A percentile compares a stretch with the other conserved stretches of the same genome.
Conservation (phyloP, 2,888 invertebrate species). For the Epinotia brunnichana region DNA sequence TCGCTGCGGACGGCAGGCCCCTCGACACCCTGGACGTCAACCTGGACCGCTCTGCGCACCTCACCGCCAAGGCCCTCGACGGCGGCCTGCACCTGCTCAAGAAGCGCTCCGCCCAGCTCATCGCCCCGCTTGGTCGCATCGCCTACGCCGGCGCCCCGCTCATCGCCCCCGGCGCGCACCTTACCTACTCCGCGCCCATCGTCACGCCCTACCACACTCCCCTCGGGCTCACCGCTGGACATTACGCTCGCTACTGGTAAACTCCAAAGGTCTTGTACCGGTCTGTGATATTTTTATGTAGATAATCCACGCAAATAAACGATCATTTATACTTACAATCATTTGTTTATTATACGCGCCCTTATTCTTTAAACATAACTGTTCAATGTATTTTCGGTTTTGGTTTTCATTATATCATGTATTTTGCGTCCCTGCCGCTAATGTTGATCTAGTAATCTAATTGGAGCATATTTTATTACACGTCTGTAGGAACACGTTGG, state of each 20-base stretch:
- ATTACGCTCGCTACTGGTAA: conserved; percentile 49
- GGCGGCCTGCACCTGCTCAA: conserved; percentile 65
- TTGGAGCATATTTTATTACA: too few species aligned
- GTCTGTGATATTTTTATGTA: conserved; percentile 34
- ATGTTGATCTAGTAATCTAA: too few species aligned
- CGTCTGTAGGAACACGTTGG: too few species aligned
- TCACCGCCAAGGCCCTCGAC: conserved; percentile 68
- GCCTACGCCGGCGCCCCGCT: conserved; percentile 46
- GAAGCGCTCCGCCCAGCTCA: conserved; percentile 53
- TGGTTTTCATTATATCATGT: background rate
- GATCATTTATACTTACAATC: background rate
- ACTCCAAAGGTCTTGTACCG: conserved; percentile 2
- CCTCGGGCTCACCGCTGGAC: conserved; percentile 61
- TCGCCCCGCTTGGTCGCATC: conserved; percentile 46
- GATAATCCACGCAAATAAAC: conserved; percentile 20
- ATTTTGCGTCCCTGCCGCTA: too few species aligned
- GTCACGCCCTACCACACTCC: conserved; percentile 46
- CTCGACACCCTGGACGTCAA: conserved; percentile 77
- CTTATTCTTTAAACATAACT: background rate
- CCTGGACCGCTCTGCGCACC: conserved; percentile 74
- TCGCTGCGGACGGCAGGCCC: conserved; percentile 74
- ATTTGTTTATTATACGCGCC: background rate
- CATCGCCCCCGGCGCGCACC: conserved; percentile 46
- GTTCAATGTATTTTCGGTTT: background rate
- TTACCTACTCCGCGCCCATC: conserved; percentile 52